Base-by-base conservation (phyloP, 2,113 vertebrate species). In the Lophura nycthemera region DNA sequence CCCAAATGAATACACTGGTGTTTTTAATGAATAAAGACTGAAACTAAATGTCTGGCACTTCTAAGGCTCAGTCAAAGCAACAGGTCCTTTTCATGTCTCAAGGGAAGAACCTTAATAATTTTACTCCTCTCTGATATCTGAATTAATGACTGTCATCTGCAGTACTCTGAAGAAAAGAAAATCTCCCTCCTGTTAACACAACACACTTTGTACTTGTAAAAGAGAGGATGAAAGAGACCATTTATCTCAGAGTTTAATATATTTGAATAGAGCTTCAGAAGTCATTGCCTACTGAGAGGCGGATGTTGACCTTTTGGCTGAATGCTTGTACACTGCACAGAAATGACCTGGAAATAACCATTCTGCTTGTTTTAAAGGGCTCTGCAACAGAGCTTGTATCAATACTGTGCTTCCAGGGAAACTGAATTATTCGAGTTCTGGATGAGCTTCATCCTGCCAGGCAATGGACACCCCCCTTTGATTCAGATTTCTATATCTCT, bases 171-270 rank as follows among this genome's bases (percentile, higher is more conserved):
- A 92, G 52, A 57, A 86, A 78, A 47, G 30, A 86, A 89, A 76
- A 85, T 87, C 32, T 90, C 61, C 59, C 36, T 85, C 61, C 72
- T 0, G 0, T 60, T 64, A 69, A 52, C 54, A 43, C 18, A 87
- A 54, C 73, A 72, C 25, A 30, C 11, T 82, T 59, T 50, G 27
- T 69, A 32, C 18, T 57, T 16, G 1, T 34, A 85, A 85, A 86
- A 89, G 50, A 52, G 36, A 63, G 61, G 85, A 64, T 77, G 56
- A 97, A 85, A 48, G 20, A 48, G 30, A 74, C 32, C 43, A 59
- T 71, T 71, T 95, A 54, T 92, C 81, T 94, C 65, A 86, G 78
- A 82, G 38, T 77, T 90, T 83, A 82, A 93, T 93, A 86, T 65
- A 72, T 56, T 38, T 66, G 25, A 48, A 50, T 22, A 77, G 47